Evolutionary conservation across 2,888 invertebrate species (phyloP).

Genomic region (Philhelius pedissequus): DNA sequence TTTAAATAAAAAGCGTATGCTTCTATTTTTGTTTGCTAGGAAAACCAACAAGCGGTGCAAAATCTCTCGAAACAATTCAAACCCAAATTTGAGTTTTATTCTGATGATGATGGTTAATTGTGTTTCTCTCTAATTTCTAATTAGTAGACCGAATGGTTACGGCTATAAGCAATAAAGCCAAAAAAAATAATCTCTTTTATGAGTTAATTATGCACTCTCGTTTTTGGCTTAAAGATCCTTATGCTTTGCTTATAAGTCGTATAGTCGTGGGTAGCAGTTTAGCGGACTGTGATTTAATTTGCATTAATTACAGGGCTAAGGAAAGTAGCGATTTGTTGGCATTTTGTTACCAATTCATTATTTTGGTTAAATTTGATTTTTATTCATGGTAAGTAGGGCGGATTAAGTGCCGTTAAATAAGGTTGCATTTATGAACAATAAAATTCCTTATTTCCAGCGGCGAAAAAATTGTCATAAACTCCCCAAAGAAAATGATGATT

Average conservation of each 20-base stretch:
- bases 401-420: conserved; percentile 23
- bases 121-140: not conserved
- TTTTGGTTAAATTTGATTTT: not conserved
- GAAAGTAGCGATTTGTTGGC: conserved; percentile 19
- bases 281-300: conserved; percentile 64
- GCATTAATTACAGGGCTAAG: conserved; percentile 56
- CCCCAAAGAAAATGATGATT: conserved; percentile 2
- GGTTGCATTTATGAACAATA: not conserved
- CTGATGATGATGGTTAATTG: not conserved
- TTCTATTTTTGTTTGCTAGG: too few species aligned
- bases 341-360: conserved; percentile 10
- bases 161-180: conserved; percentile 18
- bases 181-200: conserved; percentile 61
- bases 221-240: not conserved
- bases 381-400: not conserved
- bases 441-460: not conserved
- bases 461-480: not conserved
- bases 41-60: conserved; percentile 56
- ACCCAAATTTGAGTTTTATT: conserved; percentile 25
- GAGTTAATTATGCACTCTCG: conserved; percentile 57
- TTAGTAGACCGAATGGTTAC: not conserved
- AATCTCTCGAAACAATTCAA: conserved; percentile 13
- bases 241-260: not conserved
- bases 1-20: not conserved
- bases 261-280: not conserved